Base-by-base conservation (phyloP, 2,113 vertebrate species). In the Lophotis ruficrista region DNA sequence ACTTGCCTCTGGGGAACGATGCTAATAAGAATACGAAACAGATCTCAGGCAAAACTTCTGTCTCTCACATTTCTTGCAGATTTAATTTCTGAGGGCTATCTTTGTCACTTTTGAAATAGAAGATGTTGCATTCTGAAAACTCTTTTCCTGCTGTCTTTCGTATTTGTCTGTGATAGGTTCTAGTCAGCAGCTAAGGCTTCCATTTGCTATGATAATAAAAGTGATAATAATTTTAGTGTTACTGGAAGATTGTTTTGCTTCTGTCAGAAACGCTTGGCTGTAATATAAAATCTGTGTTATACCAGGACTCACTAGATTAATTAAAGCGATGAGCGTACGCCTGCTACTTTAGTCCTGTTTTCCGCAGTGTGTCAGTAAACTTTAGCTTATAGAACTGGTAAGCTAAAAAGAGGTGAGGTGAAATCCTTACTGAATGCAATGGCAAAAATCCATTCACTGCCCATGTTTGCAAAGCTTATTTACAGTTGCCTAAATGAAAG, bases 41-140 rank as follows among this genome's bases (percentile, higher is more conserved):
- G 76, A 94, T 95, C 93, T 95, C 85, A 64, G 75, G 75, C 82
- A 96, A 91, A 97, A 96, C 83, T 94, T 87, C 33, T 75, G 56
- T 75, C 82, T 94, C 79, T 92, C 68, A 79, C 4, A 1, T 96
- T 88, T 71, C 61, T 94, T 69, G 66, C 71, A 91, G 93, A 95
- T 96, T 87, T 88, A 94, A 83, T 86, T 91, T 93, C 96, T 70
- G 8, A 86, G 56, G 85, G 33, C 75, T 91, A 23, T 91, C 93
- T 82, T 45, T 92, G 88, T 77, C 87, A 78, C 82, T 91, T 94
- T n/a, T 73, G 91, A 95, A 93, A 83, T 8, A 90, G 78, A 94
- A 90, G 73, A 93, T 30, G 48, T 45, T 77, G 77, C 57, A n/a
- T 88, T 94, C 79, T 80, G 81, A 91, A 88, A 87, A 83, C 51